These are phyloP conservation scores for Copidosoma floridanum DNA, from an alignment of 1,140 invertebrate species.

Conservation along the genomic window DNA sequence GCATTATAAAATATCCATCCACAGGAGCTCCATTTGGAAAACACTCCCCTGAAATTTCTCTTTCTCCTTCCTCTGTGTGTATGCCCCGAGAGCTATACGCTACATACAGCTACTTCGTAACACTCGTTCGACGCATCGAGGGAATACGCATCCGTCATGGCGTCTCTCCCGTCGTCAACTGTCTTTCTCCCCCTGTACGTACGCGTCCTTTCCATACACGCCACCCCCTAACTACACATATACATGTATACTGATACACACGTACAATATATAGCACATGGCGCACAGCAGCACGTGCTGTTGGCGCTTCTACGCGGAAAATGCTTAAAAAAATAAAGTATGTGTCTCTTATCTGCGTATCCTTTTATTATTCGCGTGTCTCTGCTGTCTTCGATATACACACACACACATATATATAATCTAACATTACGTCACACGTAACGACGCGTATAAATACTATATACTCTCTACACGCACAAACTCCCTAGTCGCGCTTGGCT, in stretches of 20 bases:
- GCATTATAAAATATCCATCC: constrained; percentile 18
- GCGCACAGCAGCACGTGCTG: background rate
- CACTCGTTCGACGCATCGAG: background rate
- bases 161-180: background rate
- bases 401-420: background rate
- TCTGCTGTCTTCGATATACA: too few species aligned
- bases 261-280: too few species aligned
- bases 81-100: background rate
- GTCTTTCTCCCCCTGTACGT: background rate
- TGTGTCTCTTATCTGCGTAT: background rate
- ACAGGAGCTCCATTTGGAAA: constrained; percentile 16
- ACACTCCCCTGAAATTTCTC: background rate
- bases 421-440: background rate
- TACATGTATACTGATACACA: background rate
- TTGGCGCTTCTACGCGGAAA: background rate
- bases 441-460: background rate
- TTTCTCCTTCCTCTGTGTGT: background rate
- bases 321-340: background rate
- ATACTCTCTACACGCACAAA: too few species aligned
- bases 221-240: background rate
- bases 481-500: too few species aligned
- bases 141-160: constrained; percentile 20
- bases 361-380: background rate
- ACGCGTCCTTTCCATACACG: background rate
- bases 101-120: background rate